Conservation (phyloP, 1,140 invertebrate species). For the Sogatella furcifera region DNA sequence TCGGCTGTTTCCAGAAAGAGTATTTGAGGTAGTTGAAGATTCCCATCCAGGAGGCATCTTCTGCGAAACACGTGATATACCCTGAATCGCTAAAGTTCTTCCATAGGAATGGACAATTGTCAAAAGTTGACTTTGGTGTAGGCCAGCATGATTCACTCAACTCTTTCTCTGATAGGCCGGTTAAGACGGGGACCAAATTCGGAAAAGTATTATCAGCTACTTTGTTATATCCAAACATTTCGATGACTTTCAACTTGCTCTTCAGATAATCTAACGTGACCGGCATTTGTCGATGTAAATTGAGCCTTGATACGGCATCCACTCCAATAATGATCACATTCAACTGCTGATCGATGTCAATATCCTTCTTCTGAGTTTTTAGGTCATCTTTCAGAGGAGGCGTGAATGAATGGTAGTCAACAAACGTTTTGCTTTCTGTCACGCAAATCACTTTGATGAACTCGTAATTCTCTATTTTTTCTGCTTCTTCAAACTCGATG, state of each 20-base stretch:
- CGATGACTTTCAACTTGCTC: constrained; percentile 29
- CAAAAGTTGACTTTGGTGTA: constrained; percentile 36
- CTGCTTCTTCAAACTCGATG: constrained; percentile 13
- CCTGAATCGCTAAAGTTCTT: constrained; percentile 38
- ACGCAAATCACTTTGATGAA: constrained; percentile 23
- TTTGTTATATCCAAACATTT: constrained; percentile 35
- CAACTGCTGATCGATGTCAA: too few species aligned
- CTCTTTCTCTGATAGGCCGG: constrained; percentile 34
- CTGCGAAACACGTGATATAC: constrained; percentile 42
- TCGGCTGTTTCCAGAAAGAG: constrained; percentile 42
- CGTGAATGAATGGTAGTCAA: constrained; percentile 28
- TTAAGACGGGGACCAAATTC: constrained; percentile 34
- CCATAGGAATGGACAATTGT: constrained; percentile 46
- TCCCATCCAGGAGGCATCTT: constrained; percentile 43
- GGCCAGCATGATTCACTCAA: constrained; percentile 27
- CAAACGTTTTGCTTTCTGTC: constrained; percentile 11
- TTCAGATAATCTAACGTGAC: constrained; percentile 35
- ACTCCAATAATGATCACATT: constrained; percentile 62
- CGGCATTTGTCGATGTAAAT: constrained; percentile 44
- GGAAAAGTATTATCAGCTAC: constrained; percentile 37
- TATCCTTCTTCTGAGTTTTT: neutral
- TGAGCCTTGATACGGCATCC: constrained; percentile 45
- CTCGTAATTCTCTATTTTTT: constrained; percentile 16
- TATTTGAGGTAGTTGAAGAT: constrained; percentile 44
- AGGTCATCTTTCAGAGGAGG: constrained; percentile 6